Base-by-base conservation (phyloP, 2,113 vertebrate species). In the Tragelaphus imberbis region DNA sequence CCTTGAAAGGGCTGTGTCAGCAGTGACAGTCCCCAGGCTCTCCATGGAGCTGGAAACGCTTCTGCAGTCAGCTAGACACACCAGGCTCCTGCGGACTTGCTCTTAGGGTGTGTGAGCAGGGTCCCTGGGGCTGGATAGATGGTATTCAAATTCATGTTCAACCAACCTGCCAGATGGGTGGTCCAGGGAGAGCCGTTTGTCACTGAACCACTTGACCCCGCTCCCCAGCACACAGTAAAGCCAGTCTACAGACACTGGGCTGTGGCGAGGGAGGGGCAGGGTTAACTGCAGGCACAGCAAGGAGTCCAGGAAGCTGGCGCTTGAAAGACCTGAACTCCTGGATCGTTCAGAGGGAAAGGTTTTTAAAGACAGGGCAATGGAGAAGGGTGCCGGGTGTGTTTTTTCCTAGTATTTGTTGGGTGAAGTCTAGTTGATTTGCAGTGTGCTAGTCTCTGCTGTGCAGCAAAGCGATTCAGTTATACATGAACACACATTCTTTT, bases 211-310 rank as follows among this genome's bases (percentile, higher is more conserved):
- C 47, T 33, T 19, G 47, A 27, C 16, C 15, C 77, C 0, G 2
- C 27, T 51, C 36, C 6, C 28, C 1, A 0, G 15, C 2, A 0
- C 77, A 3, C 8, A 3, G 47, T 1, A 33, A 12, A 19, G 7
- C 27, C 47, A 1, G 2, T 10, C 28, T 30, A 6, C 27, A 6
- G 77, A 11, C 77, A 0, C 2, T 2, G 47, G 79, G 47, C 16
- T 33, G 8, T 21, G 47, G 16, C 2, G 16, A 19, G 51, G 77
- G 47, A 16, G 51, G 77, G 15, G 15, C 47, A 5, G 27, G 2
- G 44, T 10, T 19, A 10, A 19, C 2, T 17, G 15, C 15, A 3
- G 79, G 79, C 47, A 12, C 16, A 81, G 79, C 28, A 6, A 6
- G 47, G 47, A 6, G 44, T 19, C 47, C 47, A 11, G 77, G 47